These are phyloP conservation scores for Papilio polytes DNA, from an alignment of 1,140 invertebrate genomes.

Conservation along the genomic window DNA sequence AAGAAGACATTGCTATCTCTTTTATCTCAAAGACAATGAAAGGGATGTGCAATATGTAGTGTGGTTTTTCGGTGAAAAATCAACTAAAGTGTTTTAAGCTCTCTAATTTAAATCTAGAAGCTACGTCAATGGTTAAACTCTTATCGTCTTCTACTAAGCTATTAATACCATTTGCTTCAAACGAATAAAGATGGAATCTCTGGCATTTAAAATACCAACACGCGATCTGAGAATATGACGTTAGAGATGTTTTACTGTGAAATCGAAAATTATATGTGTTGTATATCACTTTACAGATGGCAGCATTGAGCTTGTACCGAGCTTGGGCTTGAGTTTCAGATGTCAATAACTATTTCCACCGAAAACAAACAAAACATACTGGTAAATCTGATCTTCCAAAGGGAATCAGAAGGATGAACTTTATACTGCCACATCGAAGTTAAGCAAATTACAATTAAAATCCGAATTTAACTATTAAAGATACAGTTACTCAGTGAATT, in stretches of 20 bases:
- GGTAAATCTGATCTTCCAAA: background rate
- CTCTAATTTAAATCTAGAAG: too few relatives aligned
- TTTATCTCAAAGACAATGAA: too few relatives aligned
- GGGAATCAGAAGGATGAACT: background rate
- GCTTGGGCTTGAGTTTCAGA: background rate
- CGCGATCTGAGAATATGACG: conserved; percentile 38
- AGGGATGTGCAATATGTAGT: too few relatives aligned
- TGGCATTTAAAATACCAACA: conserved; percentile 48
- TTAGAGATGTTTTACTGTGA: conserved; percentile 22
- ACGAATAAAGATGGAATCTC: conserved; percentile 44
- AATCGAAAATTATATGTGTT: conserved; percentile 34
- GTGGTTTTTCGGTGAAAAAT: background rate
- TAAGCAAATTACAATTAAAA: background rate
- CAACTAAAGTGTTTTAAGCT: too few relatives aligned
- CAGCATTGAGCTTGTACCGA: background rate
- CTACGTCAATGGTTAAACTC: too few relatives aligned
- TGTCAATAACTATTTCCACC: background rate
- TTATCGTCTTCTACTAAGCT: background rate
- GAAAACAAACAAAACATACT: background rate
- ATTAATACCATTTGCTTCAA: conserved; percentile 14
- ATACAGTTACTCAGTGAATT: background rate
- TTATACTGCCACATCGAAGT: too few relatives aligned
- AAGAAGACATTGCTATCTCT: background rate
- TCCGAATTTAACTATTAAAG: background rate
- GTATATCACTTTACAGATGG: background rate